Evolutionary conservation across 2,888 invertebrate genomes (phyloP), one percentile per base, ranked within the genome.

Genomic region (Malthinus seriepunctatus): DNA sequence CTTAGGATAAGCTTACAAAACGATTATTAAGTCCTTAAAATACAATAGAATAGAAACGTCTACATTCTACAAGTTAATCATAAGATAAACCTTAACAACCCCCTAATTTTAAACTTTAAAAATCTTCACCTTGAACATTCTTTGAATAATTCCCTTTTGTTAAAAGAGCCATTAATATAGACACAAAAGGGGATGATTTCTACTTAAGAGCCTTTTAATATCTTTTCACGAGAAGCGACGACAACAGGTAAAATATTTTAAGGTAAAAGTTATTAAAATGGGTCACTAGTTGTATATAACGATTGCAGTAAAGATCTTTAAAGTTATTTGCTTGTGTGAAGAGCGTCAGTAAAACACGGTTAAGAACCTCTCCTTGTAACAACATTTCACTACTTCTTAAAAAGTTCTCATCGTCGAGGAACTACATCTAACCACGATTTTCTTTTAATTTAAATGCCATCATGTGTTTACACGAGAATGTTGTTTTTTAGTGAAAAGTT

Each of bases 341-440:
- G 66, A 63, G 69, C 69, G 71, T 64, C 72, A 71, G 73, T 74
- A 76, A 68, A 73, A 74, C 73, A 74, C 74, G 73, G 74, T 73
- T 73, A 71, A 66, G 23, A 23, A 23, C 5, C 23, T 23, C 23
- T 23, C 23, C 23, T 23, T 23, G 23, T 23, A 63, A 60, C 55
- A 60, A 67, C 69, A 65, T 70, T 69, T 71, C 71, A 70, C 69
- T 70, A 70, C 69, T 70, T 69, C 69, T 59, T 58, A 3, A 23
- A 23, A 23, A 23, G 23, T 23, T 23, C 23, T 23, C n/a, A n/a
- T n/a, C n/a, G n/a, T n/a, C 23, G 23, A 23, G 23, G 23, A 23
- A 23, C 23, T 23, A 23, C 2, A 23, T 23, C 23, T 23, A 23
- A 23, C 23, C 23, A 23, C 23, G 23, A 23, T 23, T 23, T 23